phyloP scores from a whole-genome alignment of 2,888 invertebrate species.

The Ceraclea dissimilis region DNA sequence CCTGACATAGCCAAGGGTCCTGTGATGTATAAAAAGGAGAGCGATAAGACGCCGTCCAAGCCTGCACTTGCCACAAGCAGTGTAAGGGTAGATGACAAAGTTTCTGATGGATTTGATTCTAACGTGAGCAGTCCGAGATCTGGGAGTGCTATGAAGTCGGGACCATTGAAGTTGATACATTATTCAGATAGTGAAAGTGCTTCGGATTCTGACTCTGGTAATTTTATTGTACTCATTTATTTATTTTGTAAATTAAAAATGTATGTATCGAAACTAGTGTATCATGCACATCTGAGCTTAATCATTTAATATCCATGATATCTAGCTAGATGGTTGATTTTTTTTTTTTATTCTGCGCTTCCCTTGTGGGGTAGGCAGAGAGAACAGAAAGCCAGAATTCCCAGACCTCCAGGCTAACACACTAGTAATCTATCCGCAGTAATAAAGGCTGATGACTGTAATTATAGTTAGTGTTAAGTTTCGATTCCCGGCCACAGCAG shows the following conservation, averaged over 20 bases:
- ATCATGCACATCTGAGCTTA: no score
- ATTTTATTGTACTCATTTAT: background rate
- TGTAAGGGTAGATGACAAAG: background rate
- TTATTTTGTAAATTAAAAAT: background rate
- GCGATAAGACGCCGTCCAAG: slow-evolving; percentile 20
- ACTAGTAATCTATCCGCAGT: no score
- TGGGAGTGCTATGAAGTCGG: slow-evolving; percentile 29
- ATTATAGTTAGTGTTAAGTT: no score
- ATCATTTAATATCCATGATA: no score
- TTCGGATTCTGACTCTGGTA: slow-evolving; percentile 31
- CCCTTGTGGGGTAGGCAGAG: no score
- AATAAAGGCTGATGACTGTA: no score
- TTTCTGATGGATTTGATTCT: slow-evolving; percentile 10
- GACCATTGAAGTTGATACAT: slow-evolving; percentile 49
- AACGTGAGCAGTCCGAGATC: slow-evolving; percentile 20
- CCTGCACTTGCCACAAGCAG: background rate
- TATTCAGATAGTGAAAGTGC: slow-evolving; percentile 45
- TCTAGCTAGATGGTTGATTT: no score
- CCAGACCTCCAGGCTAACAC: no score
- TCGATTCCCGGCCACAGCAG: no score
- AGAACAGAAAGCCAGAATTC: no score
- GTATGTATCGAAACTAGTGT: background rate
- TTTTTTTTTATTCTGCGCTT: no score
- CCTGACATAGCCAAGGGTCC: slow-evolving; percentile 32
- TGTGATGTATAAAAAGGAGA: slow-evolving; percentile 35